Base-by-base conservation (phyloP, 1,140 invertebrate species). In the Drosophila virilis region DNA sequence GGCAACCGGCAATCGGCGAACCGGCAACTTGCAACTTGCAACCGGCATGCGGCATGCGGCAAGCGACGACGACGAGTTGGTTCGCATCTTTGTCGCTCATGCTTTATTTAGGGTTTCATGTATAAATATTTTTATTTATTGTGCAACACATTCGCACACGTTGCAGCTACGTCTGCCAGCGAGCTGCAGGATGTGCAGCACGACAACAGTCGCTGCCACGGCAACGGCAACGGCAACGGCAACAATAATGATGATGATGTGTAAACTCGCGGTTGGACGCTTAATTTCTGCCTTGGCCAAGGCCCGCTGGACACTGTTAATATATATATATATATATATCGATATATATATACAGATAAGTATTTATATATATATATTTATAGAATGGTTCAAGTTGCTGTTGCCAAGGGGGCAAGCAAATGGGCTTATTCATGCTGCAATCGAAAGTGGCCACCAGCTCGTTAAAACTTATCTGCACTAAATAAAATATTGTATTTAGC, bases 71-170 rank as follows among this genome's bases (percentile, higher is more conserved):
- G 71, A 75, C 74, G 75, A 79, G 65, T 83, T 68, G 83, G 79
- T 73, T 89, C 84, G 84, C 84, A 89, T 88, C 84, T 88, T 88
- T 89, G 84, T 89, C 84, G 83, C 83, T 89, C 83, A 86, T 88
- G 84, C 83, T 86, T 86, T 86, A 86, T 86, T 86, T 86, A 86
- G 86, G 83, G 83, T 86, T 88, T 86, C 83, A 86, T 89, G 84
- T 89, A 89, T 89, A 89, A 89, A 89, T 89, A 89, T 89, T 89
- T 89, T 89, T 89, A 89, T 89, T 89, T 89, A 89, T 89, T 89
- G 84, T 89, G 80, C 84, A 89, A 89, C 84, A 89, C 84, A 89
- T 89, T 89, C 84, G 80, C 84, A 88, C 84, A 89, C 83, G 77
- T 88, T 86, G 83, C 74, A 28, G 48, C 54, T 13, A 57, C 67